Conservation (phyloP, 2,797 vertebrate genomes). For the Cynopterus sphinx region DNA sequence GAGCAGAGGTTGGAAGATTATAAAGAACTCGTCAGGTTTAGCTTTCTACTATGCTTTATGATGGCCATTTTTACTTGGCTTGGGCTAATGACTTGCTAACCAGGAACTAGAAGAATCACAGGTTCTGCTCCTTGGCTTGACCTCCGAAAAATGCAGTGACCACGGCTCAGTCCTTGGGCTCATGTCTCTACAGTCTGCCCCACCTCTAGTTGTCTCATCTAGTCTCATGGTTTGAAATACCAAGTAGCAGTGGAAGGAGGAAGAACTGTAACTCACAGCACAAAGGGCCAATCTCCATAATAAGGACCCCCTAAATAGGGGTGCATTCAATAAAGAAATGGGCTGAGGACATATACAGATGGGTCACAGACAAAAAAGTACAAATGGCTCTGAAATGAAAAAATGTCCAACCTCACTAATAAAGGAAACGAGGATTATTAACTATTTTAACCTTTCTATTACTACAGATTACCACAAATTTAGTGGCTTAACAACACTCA, state of each 20-base stretch:
- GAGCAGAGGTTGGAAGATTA: not conserved
- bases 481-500: not conserved
- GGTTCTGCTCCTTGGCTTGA: not conserved
- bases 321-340: not conserved
- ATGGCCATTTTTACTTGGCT: not conserved
- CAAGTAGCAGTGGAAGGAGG: accelerated
- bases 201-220: not conserved
- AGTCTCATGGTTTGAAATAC: not conserved
- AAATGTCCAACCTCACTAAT: not conserved
- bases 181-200: too few species aligned
- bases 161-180: not conserved
- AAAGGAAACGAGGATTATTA: not conserved
- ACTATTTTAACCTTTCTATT: not conserved
- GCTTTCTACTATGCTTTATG: too few species aligned
- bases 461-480: not conserved
- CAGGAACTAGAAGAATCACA: not conserved
- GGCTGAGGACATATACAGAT: not conserved
- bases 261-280: not conserved
- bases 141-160: not conserved
- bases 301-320: not conserved
- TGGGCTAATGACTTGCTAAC: not conserved
- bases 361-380: not conserved
- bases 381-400: not conserved
- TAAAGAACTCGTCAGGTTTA: not conserved
- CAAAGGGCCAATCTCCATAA: not conserved